These are phyloP conservation scores for Spodoptera exigua DNA, from an alignment of 2,888 invertebrate genomes.

Conservation along the genomic window DNA sequence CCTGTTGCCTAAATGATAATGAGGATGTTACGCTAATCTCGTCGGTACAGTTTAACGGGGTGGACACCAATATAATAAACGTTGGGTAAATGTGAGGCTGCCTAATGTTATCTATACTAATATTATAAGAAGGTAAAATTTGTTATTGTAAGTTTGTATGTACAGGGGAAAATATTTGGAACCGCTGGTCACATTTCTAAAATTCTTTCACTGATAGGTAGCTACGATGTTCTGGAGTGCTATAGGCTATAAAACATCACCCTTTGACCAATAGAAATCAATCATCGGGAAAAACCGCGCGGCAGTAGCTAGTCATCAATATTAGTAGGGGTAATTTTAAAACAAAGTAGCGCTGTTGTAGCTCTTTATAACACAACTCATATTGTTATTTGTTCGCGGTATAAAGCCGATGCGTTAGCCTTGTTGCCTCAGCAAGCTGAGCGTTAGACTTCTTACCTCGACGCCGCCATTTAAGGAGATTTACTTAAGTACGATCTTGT, in stretches of 20 bases:
- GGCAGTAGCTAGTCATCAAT: too few species aligned
- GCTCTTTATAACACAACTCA: constrained; percentile 10
- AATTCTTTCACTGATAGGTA: too few species aligned
- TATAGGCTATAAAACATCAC: too few species aligned
- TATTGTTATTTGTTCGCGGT: constrained; percentile 30
- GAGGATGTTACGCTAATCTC: constrained; percentile 36
- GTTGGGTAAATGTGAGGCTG: constrained; percentile 16
- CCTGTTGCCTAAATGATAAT: constrained; percentile 31
- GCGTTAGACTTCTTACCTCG: constrained; percentile 15
- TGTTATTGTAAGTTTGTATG: too few species aligned
- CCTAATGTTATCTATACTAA: constrained; percentile 16
- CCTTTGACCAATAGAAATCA: too few species aligned
- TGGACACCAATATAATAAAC: constrained; percentile 7
- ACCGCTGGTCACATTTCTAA: too few species aligned
- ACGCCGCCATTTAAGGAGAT: constrained; percentile 26
- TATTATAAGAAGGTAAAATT: too few species aligned
- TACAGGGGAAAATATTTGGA: too few species aligned
- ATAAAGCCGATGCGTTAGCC: constrained; percentile 32
- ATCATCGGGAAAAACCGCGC: too few species aligned
- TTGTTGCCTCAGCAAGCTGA: constrained; percentile 19
- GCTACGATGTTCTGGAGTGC: too few species aligned
- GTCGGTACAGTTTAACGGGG: neutral
- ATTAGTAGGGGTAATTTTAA: constrained; percentile 19
- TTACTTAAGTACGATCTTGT: constrained; percentile 38
- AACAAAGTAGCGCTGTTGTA: constrained; percentile 26